Evolutionary conservation across 2,888 invertebrate genomes (phyloP).

Genomic region (Unio pictorum): DNA sequence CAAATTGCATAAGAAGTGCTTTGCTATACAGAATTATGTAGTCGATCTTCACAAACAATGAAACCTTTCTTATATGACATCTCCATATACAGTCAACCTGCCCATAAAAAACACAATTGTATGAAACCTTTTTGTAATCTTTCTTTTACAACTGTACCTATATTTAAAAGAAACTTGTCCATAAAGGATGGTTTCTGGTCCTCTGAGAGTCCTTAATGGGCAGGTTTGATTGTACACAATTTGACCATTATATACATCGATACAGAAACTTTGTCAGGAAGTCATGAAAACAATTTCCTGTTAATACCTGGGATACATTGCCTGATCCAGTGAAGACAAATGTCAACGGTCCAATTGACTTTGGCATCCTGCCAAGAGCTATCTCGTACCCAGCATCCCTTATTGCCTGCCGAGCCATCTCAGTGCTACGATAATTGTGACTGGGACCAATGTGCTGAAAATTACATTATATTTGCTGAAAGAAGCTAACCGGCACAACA

Average conservation of each 20-base stretch:
- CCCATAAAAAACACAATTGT: too few species aligned
- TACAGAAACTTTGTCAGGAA: not conserved
- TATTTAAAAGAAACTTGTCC: too few species aligned
- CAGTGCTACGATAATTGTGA: conserved; percentile 97
- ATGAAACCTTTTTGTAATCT: too few species aligned
- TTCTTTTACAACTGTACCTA: too few species aligned
- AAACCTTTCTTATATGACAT: too few species aligned
- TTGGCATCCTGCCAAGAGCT: conserved; percentile 94
- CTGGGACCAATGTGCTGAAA: conserved; percentile 94
- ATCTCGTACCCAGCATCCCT: conserved; percentile 99
- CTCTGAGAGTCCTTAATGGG: too few species aligned
- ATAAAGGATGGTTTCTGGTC: too few species aligned
- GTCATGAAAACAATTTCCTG: conserved; percentile 11
- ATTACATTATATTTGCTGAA: not conserved
- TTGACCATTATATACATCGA: not conserved
- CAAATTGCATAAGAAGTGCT: too few species aligned
- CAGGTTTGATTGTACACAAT: not conserved
- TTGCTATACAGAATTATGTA: too few species aligned
- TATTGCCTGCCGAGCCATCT: conserved; percentile 97
- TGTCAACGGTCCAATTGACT: conserved; percentile 96
- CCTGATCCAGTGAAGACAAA: conserved; percentile 99
- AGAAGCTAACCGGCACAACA: not conserved
- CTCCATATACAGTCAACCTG: too few species aligned
- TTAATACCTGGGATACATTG: conserved; percentile 87
- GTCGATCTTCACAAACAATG: too few species aligned